Conservation (phyloP, 2,113 vertebrate genomes). For the Apistogramma diplotaenia region DNA sequence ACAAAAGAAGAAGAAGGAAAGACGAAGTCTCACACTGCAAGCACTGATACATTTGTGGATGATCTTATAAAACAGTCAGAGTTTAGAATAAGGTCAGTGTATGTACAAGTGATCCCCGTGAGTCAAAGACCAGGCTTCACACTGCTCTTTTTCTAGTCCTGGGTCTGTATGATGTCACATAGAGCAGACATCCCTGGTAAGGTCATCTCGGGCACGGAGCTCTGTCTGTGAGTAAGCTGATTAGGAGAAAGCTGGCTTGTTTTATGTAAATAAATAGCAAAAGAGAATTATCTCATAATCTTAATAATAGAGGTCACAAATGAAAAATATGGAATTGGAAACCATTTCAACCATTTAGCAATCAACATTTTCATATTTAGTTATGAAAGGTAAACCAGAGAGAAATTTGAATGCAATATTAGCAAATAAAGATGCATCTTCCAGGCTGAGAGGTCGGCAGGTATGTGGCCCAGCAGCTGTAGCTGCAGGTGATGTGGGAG, state of each 20-base stretch:
- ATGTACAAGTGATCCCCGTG: too few relatives aligned
- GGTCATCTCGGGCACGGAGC: too few relatives aligned
- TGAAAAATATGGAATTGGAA: neutral
- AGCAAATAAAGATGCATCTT: constrained; percentile 12
- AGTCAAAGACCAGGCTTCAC: too few relatives aligned
- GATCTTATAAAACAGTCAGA: too few relatives aligned
- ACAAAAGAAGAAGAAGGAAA: neutral
- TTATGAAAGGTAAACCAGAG: neutral
- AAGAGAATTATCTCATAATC: neutral
- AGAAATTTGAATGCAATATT: neutral
- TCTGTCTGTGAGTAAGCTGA: neutral
- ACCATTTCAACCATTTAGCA: neutral
- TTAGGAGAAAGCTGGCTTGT: too few relatives aligned
- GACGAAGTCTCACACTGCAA: too few relatives aligned
- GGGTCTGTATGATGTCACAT: too few relatives aligned
- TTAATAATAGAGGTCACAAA: neutral
- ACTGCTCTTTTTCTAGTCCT: too few relatives aligned
- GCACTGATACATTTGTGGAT: too few relatives aligned
- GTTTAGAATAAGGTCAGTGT: too few relatives aligned
- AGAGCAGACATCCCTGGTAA: too few relatives aligned
- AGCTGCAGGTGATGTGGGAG: constrained; percentile 42
- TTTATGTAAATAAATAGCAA: neutral
- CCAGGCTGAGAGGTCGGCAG: constrained; percentile 22
- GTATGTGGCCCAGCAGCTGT: constrained; percentile 6
- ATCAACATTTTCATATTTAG: neutral